A percentile compares a stretch with the other conserved stretches of the same genome.
Conservation (phyloP, 2,797 vertebrate genomes). For the Smutsia temminckii region DNA sequence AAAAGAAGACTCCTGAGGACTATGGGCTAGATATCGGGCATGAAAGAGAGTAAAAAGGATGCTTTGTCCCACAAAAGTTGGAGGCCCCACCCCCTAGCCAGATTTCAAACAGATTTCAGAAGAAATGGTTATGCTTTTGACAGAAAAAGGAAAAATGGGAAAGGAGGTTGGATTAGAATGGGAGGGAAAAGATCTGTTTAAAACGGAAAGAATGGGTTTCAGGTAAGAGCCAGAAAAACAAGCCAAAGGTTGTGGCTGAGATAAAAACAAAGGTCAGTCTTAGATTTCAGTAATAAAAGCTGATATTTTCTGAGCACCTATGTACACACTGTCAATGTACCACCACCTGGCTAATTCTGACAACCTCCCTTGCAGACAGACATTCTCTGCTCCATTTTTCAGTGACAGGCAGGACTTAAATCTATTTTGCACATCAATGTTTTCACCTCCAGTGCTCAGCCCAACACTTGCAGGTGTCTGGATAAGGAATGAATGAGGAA, state of each 20-base stretch:
- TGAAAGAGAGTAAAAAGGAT: not conserved
- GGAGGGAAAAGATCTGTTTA: not conserved
- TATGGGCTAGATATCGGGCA: not conserved
- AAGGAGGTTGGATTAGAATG: not conserved
- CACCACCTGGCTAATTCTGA: not conserved
- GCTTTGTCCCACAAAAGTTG: not conserved
- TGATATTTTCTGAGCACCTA: not conserved
- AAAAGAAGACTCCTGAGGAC: not conserved
- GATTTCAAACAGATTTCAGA: slow-evolving; percentile 11
- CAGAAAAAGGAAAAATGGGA: not conserved
- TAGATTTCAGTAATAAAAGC: not conserved
- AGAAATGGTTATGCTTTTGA: not conserved
- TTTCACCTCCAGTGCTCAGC: not conserved
- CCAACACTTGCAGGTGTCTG: not conserved
- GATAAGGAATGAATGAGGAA: not conserved
- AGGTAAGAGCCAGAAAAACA: slow-evolving; percentile 12
- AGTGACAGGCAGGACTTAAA: not conserved
- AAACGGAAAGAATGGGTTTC: not conserved
- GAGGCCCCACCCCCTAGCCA: not conserved
- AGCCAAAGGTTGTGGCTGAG: not conserved
- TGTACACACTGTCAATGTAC: accelerated
- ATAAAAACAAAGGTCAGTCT: slow-evolving; percentile 1
- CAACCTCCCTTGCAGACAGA: not conserved
- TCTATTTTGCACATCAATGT: not conserved
- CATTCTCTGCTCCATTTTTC: not conserved